Base-by-base conservation (phyloP, 2,888 invertebrate genomes). In the Julus scanicus region DNA sequence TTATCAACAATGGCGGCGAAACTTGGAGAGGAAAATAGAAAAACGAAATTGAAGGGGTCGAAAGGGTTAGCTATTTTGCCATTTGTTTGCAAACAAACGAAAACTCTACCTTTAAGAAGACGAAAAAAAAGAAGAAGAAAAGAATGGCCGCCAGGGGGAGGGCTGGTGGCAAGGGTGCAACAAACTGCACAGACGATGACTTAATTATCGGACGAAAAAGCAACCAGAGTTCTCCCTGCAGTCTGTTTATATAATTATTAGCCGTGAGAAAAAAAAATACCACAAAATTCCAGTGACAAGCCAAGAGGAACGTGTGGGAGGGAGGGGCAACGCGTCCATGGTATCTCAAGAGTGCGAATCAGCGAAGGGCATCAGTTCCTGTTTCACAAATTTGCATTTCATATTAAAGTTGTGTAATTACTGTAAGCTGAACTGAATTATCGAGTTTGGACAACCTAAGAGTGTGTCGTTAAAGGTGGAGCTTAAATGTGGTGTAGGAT, bases 31-130 rank as follows among this genome's bases (percentile, higher is more conserved):
- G 2, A 53, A 15, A 53, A 53, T 2, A 2, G 53, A 53, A 53
- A 53, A 13, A 53, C 48, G 11, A 48, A 53, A 53, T n/a, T n/a
- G n/a, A 15, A 15, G 15, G 53, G 53, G 53, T 53, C 53, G 53
- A 53, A 15, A 53, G 53, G 53, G 53, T 53, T 53, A 53, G 53
- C 53, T 53, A 53, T 53, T 53, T 53, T 9, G 53, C 53, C 53
- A 53, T 53, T 53, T 53, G 53, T 53, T 53, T 53, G 53, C 53
- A 53, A 53, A 53, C 53, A 53, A 53, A 53, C 53, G 53, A 53
- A 53, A 53, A 15, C 2, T 2, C 15, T 6, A 15, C 13, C 53
- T 53, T 53, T 53, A 15, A 53, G 53, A 53, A 53, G n/a, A n/a
- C n/a, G n/a, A n/a, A n/a, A n/a, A n/a, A n/a, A n/a, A n/a, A n/a